Evolutionary conservation across 2,888 invertebrate species (phyloP).

Genomic region (Augochlorella aurata): DNA sequence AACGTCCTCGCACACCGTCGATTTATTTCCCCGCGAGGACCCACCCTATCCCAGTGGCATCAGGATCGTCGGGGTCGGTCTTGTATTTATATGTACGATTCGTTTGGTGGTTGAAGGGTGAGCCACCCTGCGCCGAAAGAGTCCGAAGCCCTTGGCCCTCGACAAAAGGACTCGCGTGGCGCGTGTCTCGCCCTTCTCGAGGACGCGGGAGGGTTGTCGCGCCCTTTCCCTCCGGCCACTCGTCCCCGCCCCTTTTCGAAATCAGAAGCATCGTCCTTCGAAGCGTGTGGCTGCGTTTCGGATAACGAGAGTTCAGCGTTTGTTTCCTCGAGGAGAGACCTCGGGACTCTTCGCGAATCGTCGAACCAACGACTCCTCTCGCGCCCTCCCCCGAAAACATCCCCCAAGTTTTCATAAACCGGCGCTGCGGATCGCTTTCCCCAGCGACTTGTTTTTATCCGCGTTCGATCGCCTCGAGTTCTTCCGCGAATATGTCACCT

Average conservation of each 20-base stretch:
- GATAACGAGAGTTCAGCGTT: not conserved
- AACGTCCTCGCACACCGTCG: not conserved
- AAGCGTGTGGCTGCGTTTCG: constrained; percentile 14
- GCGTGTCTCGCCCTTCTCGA: constrained; percentile 34
- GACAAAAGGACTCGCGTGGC: constrained; percentile 48
- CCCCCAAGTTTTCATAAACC: constrained; percentile 9
- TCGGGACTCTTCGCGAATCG: constrained; percentile 12
- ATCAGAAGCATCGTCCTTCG: constrained; percentile 46
- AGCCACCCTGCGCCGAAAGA: constrained; percentile 29
- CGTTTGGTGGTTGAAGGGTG: constrained; percentile 37
- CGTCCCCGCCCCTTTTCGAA: constrained; percentile 19
- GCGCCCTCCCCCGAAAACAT: not conserved
- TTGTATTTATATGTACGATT: constrained; percentile 23
- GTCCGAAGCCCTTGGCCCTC: constrained; percentile 23
- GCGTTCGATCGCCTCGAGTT: constrained; percentile 13
- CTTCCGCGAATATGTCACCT: not conserved
- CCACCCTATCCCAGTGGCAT: not conserved
- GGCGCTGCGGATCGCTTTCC: not conserved
- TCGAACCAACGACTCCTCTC: not conserved
- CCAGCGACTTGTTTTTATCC: constrained; percentile 19
- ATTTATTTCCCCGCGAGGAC: not conserved
- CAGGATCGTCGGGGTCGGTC: not conserved
- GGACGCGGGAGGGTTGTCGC: constrained; percentile 22
- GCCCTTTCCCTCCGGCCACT: constrained; percentile 28
- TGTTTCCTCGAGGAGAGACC: constrained; percentile 20